Conservation (phyloP, 1,140 invertebrate species). For the Euglossa dilemma region DNA sequence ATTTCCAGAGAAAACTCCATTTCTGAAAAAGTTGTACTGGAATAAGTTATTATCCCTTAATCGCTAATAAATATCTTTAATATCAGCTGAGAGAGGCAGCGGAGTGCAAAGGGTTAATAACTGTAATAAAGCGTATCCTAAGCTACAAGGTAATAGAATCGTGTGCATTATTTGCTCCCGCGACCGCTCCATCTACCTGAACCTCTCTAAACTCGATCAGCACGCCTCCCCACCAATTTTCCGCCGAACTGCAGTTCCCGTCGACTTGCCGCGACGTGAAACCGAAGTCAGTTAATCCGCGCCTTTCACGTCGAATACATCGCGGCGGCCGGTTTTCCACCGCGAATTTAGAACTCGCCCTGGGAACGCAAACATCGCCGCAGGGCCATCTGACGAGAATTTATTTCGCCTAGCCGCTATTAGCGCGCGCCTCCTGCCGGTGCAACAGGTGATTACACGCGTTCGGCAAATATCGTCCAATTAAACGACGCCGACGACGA, state of each 20-base stretch:
- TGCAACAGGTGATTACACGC: conserved; percentile 68
- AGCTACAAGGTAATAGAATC: too few species aligned
- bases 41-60: too few species aligned
- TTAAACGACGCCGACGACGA: conserved; percentile 54
- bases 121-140: too few species aligned
- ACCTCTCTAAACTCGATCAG: background rate
- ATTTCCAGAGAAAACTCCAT: too few species aligned
- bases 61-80: too few species aligned
- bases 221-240: background rate
- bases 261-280: background rate
- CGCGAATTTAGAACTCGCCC: background rate
- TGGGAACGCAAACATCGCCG: conserved; percentile 7
- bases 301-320: background rate
- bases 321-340: background rate
- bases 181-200: background rate
- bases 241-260: background rate
- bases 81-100: too few species aligned
- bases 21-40: too few species aligned
- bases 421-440: conserved; percentile 35
- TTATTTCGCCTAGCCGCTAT: conserved; percentile 49
- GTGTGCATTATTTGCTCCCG: background rate
- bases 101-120: too few species aligned
- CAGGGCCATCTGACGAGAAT: conserved; percentile 41
- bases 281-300: background rate
- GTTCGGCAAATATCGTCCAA: conserved; percentile 65